Percentiles rank a stretch among this genome's conserved stretches.
Evolutionary conservation across 2,113 vertebrate genomes (phyloP).

Genomic region (Pseudois nayaur): DNA sequence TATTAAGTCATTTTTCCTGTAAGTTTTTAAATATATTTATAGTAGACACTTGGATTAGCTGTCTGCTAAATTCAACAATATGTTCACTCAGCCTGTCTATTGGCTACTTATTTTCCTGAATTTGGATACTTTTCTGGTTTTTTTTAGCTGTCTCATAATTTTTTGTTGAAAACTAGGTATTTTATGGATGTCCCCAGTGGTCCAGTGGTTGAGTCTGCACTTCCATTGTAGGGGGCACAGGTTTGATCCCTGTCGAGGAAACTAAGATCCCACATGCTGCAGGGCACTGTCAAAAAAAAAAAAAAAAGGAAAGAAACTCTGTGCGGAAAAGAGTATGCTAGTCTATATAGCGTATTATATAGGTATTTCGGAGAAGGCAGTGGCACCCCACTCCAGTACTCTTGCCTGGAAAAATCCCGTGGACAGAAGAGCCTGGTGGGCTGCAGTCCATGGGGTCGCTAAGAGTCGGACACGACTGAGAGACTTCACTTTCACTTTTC

Average conservation of each 20-base stretch:
- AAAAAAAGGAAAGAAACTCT: not conserved
- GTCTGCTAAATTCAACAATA: not conserved
- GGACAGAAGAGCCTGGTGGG: fast-evolving
- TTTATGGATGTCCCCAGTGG: not conserved
- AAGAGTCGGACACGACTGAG: too few relatives aligned
- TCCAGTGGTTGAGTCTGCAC: not conserved
- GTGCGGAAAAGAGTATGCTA: not conserved
- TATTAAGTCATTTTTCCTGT: not conserved
- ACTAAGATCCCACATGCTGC: not conserved
- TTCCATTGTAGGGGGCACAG: not conserved
- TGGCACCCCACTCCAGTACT: too few relatives aligned
- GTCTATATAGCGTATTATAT: not conserved
- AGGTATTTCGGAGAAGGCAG: too few relatives aligned
- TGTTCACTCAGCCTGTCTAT: not conserved
- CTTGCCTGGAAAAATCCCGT: too few relatives aligned
- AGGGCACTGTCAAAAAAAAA: not conserved
- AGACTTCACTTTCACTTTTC: too few relatives aligned
- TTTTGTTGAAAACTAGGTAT: not conserved
- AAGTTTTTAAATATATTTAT: not conserved
- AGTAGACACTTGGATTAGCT: not conserved
- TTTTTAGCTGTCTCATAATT: not conserved
- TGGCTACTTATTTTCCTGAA: not conserved
- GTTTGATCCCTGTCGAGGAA: not conserved
- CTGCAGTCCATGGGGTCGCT: too few relatives aligned
- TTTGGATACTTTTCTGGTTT: not conserved